Evolutionary conservation across 2,888 invertebrate genomes (phyloP), one percentile per base, ranked within the genome.

Genomic region (Phytoseiulus persimilis): DNA sequence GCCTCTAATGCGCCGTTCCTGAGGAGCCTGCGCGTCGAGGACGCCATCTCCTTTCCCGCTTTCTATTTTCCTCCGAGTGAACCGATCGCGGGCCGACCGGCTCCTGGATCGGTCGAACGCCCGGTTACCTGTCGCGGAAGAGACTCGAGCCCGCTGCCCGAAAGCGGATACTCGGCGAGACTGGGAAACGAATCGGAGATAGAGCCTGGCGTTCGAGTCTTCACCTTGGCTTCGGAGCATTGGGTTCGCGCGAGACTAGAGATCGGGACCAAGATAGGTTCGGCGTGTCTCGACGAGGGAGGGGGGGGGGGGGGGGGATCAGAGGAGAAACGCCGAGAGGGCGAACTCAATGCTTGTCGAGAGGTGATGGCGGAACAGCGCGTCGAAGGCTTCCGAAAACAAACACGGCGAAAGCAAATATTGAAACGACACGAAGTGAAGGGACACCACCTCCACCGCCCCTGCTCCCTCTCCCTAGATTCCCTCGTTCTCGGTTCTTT

Each of bases 381-480:
- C 65, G 65, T 65, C 65, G 65, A 65, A 65, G 65, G 65, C 65
- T 65, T 65, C 65, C 65, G 65, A 65, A 65, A 65, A 65, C 65
- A 65, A 65, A 65, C 65, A 65, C 65, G 65, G 65, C 65, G 18
- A 65, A 65, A 65, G 65, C 65, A 65, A 65, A 65, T 65, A 65
- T 65, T 65, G 65, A 65, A 65, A 65, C 65, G 65, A 65, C 65
- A 65, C 65, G 65, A 65, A 65, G 65, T 65, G 65, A 65, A 65
- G 65, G 65, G 65, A 65, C 65, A 65, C 65, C 65, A 11, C 65
- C 65, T 18, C 65, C 65, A 2, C 65, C 65, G 18, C 65, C 65
- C 14, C 28, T 65, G 2, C 9, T 23, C 1, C 1, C 18, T 23
- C 23, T 18, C 18, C 65, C 65, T 23, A 2, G 65, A 23, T 2